These are phyloP conservation scores for Drosophila dunni DNA, from an alignment of 1,140 invertebrate genomes.

Conservation along the genomic window DNA sequence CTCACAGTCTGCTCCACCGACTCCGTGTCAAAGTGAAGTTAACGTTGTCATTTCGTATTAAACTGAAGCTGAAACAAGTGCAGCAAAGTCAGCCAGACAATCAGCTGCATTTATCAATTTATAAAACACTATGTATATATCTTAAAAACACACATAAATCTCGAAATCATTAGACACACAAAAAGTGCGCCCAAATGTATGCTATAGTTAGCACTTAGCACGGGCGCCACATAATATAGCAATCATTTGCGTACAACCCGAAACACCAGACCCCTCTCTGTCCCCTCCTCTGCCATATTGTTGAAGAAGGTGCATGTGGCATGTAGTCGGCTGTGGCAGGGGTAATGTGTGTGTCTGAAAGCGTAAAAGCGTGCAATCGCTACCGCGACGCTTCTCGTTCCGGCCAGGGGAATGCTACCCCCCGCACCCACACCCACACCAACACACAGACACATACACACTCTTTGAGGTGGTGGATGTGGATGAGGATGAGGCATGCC, in stretches of 20 bases:
- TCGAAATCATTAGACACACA: constrained; percentile 67
- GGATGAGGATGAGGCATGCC: constrained; percentile 65
- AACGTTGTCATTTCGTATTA: constrained; percentile 36
- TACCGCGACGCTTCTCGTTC: constrained; percentile 56
- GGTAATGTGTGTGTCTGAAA: constrained; percentile 84
- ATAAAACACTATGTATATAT: constrained; percentile 7
- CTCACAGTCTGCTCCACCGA: neutral
- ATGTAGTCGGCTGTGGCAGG: constrained; percentile 50
- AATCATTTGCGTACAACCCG: constrained; percentile 53
- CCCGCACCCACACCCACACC: constrained; percentile 4
- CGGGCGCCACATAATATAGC: constrained; percentile 71
- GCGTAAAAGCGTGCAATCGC: constrained; percentile 84
- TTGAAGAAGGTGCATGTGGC: constrained; percentile 62
- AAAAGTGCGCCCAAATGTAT: constrained; percentile 76
- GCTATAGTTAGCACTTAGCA: constrained; percentile 58
- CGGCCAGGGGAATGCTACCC: constrained; percentile 30
- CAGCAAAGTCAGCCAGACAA: constrained; percentile 37
- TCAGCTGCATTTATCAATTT: constrained; percentile 71
- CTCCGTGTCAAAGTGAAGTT: constrained; percentile 2
- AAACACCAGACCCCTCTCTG: neutral
- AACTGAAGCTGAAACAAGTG: neutral
- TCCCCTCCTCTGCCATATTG: neutral
- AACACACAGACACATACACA: constrained; percentile 11
- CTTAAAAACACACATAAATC: constrained; percentile 16
- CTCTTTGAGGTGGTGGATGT: constrained; percentile 13